Percentiles rank a stretch among this genome's conserved stretches.
Conservation (phyloP, 2,113 vertebrate genomes). For the Python bivittatus region DNA sequence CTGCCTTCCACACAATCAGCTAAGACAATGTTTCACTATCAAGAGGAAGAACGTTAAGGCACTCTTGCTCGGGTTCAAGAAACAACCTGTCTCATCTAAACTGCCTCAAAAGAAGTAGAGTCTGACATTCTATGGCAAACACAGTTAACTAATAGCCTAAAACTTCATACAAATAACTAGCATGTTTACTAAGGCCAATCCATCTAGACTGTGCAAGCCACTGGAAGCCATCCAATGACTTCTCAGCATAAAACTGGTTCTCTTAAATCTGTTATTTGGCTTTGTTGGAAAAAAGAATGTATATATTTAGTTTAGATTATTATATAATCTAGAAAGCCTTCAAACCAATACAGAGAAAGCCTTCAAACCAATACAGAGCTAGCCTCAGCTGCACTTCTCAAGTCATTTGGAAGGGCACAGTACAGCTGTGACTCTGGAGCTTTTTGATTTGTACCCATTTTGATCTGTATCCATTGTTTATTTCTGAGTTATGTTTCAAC, state of each 20-base stretch:
- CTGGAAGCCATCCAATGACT: not conserved
- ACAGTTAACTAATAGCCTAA: not conserved
- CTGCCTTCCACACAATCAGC: not conserved
- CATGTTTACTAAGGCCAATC: not conserved
- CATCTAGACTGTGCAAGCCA: not conserved
- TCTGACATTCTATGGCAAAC: not conserved
- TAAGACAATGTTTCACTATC: not conserved
- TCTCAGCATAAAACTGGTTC: not conserved
- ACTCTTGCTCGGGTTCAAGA: not conserved
- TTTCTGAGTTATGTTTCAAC: not conserved
- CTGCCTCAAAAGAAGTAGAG: not conserved
- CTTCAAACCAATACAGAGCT: not conserved
- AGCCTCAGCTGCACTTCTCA: not conserved
- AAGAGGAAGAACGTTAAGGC: not conserved
- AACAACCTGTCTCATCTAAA: not conserved
- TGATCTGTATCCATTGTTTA: not conserved
- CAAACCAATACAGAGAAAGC: not conserved
- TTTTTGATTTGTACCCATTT: not conserved
- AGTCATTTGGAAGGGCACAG: not conserved
- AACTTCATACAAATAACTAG: not conserved
- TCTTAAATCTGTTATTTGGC: not conserved
- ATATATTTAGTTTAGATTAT: not conserved
- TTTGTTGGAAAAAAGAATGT: not conserved
- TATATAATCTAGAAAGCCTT: not conserved
- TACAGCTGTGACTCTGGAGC: not conserved